Evolutionary conservation across 2,113 vertebrate genomes (phyloP).

Genomic region (Tetrax tetrax): DNA sequence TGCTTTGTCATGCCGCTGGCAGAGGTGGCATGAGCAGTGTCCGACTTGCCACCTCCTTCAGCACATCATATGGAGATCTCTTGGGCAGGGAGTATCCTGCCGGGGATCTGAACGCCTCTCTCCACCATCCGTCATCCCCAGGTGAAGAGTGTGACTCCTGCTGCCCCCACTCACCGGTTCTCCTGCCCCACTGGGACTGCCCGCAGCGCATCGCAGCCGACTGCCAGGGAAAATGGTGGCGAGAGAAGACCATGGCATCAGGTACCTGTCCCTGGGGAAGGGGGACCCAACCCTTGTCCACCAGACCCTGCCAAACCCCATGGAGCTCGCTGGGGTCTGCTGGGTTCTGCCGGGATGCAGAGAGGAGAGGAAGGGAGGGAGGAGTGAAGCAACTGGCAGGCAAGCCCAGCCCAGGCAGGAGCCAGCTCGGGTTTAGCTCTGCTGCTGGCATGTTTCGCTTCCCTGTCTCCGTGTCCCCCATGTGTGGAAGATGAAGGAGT

Average conservation of each 20-base stretch:
- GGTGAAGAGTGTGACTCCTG: constrained; percentile 72
- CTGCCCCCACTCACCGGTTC: neutral
- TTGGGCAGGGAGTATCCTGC: fast-evolving
- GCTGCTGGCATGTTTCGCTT: neutral
- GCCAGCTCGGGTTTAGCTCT: neutral
- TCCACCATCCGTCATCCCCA: neutral
- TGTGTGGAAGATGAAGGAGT: neutral
- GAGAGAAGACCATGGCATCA: constrained; percentile 55
- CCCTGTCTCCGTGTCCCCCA: fast-evolving
- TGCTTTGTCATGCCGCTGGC: neutral
- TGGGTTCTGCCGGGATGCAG: neutral
- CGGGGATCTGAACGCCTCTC: fast-evolving
- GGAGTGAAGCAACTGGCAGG: neutral
- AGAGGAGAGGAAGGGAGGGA: neutral
- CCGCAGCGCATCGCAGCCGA: neutral
- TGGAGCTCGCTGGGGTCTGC: neutral
- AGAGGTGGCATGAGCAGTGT: neutral
- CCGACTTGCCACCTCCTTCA: neutral
- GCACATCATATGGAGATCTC: neutral
- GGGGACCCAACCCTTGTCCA: too few species aligned
- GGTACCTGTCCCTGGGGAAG: constrained; percentile 29
- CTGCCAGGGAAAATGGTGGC: constrained; percentile 64
- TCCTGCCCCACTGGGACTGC: constrained; percentile 19
- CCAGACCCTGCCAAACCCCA: fast-evolving
- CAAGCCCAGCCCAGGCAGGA: neutral